Evolutionary conservation across 2,888 invertebrate species (phyloP), one percentile per base, ranked within the genome.

Genomic region (Limenitis camilla): DNA sequence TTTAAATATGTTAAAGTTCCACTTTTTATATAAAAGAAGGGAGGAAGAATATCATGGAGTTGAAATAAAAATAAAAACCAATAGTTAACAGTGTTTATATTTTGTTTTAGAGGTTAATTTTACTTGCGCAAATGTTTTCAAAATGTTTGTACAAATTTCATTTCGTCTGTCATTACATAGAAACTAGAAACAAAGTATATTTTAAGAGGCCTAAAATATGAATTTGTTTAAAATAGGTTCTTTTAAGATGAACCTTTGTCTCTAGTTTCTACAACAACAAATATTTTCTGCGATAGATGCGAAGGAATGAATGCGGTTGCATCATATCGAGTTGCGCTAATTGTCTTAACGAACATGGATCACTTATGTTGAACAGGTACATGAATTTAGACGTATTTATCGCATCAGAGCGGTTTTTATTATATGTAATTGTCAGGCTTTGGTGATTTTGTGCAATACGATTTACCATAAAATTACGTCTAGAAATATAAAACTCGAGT

Each of bases 21-120:
- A 9, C 27, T 1, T 39, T 19, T 39, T 7, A 39, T 32, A 33
- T 43, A 43, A 38, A 5, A 1, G 5, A 38, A 42, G 40, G 30
- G 29, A 10, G 43, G n/a, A n/a, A n/a, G n/a, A n/a, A n/a, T n/a
- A n/a, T n/a, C n/a, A n/a, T n/a, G n/a, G n/a, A n/a, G 39, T 49
- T 42, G 7, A 28, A 31, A 72, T 75, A 71, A 65, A 66, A 80
- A 78, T 74, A 66, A 64, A 63, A 58, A 61, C 40, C 6, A 31
- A 64, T 78, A 76, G 76, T 78, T 86, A 87, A 86, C 86, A 87
- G 84, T 84, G 85, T 86, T 85, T 86, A 86, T 86, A 86, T 84
- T 85, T 65, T 78, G 81, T 80, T 81, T 81, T 75, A 55, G 81
- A 82, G 82, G 79, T 82, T 85, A 84, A 83, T 81, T 81, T 81